Percentiles rank a stretch among this genome's conserved stretches.
Conservation (phyloP, 2,888 invertebrate genomes). For the Ophonus ardosiacus region DNA sequence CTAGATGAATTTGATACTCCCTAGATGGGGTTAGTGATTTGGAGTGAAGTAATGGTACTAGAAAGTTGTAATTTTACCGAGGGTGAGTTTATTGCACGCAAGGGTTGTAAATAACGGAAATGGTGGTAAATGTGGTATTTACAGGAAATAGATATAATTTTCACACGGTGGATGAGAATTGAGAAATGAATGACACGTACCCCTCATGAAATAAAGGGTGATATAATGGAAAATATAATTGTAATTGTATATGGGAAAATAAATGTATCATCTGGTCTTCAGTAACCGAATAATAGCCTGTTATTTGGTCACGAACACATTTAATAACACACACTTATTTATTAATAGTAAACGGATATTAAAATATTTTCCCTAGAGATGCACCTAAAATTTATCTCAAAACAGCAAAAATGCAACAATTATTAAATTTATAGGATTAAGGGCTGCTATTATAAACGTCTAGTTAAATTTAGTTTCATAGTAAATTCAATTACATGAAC, state of each 20-base stretch:
- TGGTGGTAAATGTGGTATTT: slow-evolving; percentile 20
- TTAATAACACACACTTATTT: background rate
- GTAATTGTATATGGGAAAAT: background rate
- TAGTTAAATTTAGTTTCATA: too few relatives aligned
- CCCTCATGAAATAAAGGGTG: background rate
- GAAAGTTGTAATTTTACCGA: slow-evolving; percentile 9
- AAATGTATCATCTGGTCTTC: background rate
- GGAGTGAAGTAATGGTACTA: slow-evolving; percentile 17
- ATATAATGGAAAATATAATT: background rate
- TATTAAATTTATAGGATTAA: too few relatives aligned
- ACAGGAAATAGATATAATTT: slow-evolving; percentile 31
- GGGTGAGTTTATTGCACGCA: slow-evolving; percentile 7
- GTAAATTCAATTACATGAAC: too few relatives aligned
- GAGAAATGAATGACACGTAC: background rate
- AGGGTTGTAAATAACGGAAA: slow-evolving; percentile 35
- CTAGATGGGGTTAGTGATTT: slow-evolving; percentile 26
- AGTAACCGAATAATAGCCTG: background rate
- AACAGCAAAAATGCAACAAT: too few relatives aligned
- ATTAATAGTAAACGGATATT: background rate
- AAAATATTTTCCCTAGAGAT: too few relatives aligned
- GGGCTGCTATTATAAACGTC: too few relatives aligned
- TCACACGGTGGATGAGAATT: slow-evolving; percentile 29
- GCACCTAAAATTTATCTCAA: too few relatives aligned
- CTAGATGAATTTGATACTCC: slow-evolving; percentile 53
- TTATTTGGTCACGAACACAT: background rate